Conservation (phyloP, 2,888 invertebrate species). For the Atethmia centrago region DNA sequence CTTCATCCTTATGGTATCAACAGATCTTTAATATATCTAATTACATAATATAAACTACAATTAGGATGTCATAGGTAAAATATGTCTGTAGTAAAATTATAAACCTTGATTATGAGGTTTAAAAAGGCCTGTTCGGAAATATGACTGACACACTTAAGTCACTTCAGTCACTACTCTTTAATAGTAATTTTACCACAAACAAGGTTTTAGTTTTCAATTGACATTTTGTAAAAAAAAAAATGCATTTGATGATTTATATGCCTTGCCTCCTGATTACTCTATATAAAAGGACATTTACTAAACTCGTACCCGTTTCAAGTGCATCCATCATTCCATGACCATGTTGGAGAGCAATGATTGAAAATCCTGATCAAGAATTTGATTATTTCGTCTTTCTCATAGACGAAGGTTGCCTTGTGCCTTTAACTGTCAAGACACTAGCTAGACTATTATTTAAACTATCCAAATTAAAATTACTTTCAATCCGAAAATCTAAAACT, state of each 20-base stretch:
- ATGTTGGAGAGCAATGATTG: conserved; percentile 13
- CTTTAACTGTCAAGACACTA: background rate
- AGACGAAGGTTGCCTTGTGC: background rate
- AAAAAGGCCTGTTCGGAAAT: too few relatives aligned
- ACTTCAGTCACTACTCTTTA: too few relatives aligned
- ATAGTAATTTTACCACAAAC: too few relatives aligned
- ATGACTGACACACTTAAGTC: too few relatives aligned
- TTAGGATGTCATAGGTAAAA: too few relatives aligned
- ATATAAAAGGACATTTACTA: conserved; percentile 6
- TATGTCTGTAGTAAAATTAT: too few relatives aligned
- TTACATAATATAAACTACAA: too few relatives aligned
- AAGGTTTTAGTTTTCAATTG: background rate
- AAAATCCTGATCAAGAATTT: conserved; percentile 7
- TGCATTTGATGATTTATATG: background rate
- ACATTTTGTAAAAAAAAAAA: background rate
- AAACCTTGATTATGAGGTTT: too few relatives aligned
- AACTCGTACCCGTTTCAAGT: background rate
- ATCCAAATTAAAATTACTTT: background rate
- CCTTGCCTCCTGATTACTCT: background rate
- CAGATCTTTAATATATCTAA: background rate
- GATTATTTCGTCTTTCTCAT: conserved; percentile 1
- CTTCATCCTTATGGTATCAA: background rate
- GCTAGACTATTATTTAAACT: background rate
- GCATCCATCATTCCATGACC: conserved; percentile 26
- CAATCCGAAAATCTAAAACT: background rate